Percentiles rank a stretch among this genome's conserved stretches.
Conservation (phyloP, 2,888 invertebrate genomes). For the Agrochola macilenta region DNA sequence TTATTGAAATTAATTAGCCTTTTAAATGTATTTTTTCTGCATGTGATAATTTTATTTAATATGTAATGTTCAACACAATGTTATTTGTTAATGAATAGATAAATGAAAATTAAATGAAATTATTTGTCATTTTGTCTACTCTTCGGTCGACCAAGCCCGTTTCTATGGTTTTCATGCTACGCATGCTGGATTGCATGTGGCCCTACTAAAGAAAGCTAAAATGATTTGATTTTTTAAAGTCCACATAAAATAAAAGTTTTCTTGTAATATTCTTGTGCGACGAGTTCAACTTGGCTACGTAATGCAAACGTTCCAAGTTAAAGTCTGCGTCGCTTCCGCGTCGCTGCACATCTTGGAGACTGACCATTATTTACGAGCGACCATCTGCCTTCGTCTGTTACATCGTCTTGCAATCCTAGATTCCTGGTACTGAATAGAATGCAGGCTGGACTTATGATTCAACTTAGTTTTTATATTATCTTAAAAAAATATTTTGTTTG, state of each 20-base stretch:
- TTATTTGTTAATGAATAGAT: too few relatives aligned
- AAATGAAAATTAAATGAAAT: too few relatives aligned
- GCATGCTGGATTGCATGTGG: too few relatives aligned
- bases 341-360: conserved; percentile 32
- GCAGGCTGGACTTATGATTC: background rate
- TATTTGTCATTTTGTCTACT: too few relatives aligned
- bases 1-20: too few relatives aligned
- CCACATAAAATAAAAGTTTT: background rate
- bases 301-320: conserved; percentile 16
- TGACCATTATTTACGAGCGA: conserved; percentile 46
- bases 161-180: too few relatives aligned
- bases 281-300: background rate
- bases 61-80: too few relatives aligned
- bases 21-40: too few relatives aligned
- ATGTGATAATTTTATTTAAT: too few relatives aligned
- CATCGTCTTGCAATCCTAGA: conserved; percentile 19
- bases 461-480: background rate
- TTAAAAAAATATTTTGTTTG: background rate
- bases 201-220: too few relatives aligned
- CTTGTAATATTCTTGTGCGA: background rate
- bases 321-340: conserved; percentile 21
- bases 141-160: too few relatives aligned
- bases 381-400: conserved; percentile 21
- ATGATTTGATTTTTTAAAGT: background rate
- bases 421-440: conserved; percentile 26